Evolutionary conservation across 2,888 invertebrate genomes (phyloP), one percentile per base, ranked within the genome.

Genomic region (Holacanthella duospinosa): DNA sequence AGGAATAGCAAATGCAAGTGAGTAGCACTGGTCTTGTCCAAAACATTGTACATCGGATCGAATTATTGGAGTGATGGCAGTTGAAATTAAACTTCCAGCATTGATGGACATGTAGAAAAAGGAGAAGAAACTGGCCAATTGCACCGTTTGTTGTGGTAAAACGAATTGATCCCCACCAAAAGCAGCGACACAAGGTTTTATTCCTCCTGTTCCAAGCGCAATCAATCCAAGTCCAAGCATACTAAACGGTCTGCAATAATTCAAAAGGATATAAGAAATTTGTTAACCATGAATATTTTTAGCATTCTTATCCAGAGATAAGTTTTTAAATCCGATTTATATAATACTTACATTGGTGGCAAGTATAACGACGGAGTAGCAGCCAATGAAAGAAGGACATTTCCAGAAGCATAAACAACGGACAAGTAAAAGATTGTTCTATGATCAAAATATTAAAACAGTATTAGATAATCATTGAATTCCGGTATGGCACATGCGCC

Each of bases 131-230:
- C 84, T 84, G n/a, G 86, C 85, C 66, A 94, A 79, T 75, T 89
- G 86, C 72, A 79, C 80, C 71, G 85, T 85, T 78, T 94, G 90
- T 69, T 88, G 85, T 0, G 89, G 89, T 55, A 89, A 72, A 55
- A 84, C 80, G 77, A 94, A 93, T 78, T 94, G 95, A 77, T 96
- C 95, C 0, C 94, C 95, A 0, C 95, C 95, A 77, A 96, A 95
- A 0, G 95, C 90, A 0, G 92, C 83, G 0, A 96, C 94, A 55
- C 94, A 94, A 0, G 95, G 93, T 75, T 96, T 96, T 73, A 96
- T 95, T 1, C 68, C 94, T 1, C 94, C 94, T 0, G 93, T 93
- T 0, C 93, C 94, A n/a, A 93, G 74, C 0, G 92, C 93, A 74
- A 96, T 90, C 62, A 82, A 74, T 1, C 78, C 64, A 54, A 83